phyloP scores from a whole-genome alignment of 2,797 vertebrate genomes.

The Hybognathus amarus region DNA sequence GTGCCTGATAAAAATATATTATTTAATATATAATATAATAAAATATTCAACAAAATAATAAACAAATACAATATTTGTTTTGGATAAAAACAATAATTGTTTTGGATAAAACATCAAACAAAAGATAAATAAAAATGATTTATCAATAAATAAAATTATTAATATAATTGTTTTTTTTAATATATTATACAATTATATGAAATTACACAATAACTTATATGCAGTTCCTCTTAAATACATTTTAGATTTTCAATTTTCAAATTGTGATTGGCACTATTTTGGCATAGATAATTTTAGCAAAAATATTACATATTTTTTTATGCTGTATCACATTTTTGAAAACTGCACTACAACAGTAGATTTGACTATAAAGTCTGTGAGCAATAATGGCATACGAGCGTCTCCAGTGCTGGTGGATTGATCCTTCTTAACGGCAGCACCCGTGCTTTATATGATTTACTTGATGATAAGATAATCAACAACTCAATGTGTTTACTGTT shows the following conservation, averaged over 20 bases:
- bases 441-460: background rate
- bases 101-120: background rate
- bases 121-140: background rate
- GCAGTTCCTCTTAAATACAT: too few species aligned
- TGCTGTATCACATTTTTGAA: background rate
- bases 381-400: background rate
- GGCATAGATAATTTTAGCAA: background rate
- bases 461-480: background rate
- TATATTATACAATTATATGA: background rate
- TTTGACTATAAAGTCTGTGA: background rate
- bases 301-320: background rate
- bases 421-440: conserved; percentile 3
- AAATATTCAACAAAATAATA: too few species aligned
- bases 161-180: background rate
- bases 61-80: too few species aligned
- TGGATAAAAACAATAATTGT: background rate
- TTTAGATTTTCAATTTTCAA: background rate
- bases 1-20: background rate
- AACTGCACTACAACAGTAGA: background rate
- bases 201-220: too few species aligned
- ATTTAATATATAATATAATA: too few species aligned
- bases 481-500: background rate
- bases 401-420: background rate
- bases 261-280: background rate
- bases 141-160: background rate